Evolutionary conservation across 2,888 invertebrate species (phyloP).

Genomic region (Galerucella pusilla): DNA sequence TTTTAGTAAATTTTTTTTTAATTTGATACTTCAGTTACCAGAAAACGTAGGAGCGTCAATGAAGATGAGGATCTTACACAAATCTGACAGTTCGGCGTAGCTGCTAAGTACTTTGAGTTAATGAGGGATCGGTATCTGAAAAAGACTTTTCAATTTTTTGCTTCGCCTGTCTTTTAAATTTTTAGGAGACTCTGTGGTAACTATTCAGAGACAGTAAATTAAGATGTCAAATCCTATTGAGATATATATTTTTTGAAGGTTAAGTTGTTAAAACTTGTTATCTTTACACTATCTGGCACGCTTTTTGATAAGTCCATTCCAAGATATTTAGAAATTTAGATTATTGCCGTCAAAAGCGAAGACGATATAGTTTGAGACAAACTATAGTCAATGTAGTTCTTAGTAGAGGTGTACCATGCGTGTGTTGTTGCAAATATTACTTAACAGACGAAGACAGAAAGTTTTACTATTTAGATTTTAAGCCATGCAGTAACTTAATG

Average conservation of each 20-base stretch:
- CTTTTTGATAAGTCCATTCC: no score
- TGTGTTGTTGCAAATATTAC: background rate
- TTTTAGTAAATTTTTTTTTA: constrained; percentile 29
- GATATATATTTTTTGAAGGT: no score
- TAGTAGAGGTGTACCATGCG: background rate
- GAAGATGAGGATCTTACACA: constrained; percentile 17
- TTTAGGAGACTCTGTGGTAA: background rate
- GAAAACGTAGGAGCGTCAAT: constrained; percentile 25
- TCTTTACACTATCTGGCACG: no score
- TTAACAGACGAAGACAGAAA: background rate
- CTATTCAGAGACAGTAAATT: background rate
- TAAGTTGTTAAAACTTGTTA: no score
- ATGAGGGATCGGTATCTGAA: constrained; percentile 11
- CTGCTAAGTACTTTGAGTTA: constrained; percentile 17
- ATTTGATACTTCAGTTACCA: constrained; percentile 32
- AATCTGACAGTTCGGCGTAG: constrained; percentile 25
- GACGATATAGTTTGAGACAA: no score
- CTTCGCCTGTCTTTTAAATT: constrained; percentile 3
- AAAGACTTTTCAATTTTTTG: constrained; percentile 25
- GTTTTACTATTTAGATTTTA: background rate
- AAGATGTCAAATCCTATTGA: no score
- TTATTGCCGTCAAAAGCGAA: no score
- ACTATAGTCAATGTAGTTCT: no score
- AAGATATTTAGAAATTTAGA: no score
- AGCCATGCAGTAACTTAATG: background rate